Evolutionary conservation across 2,888 invertebrate species (phyloP).

Genomic region (Nemoura dubitans): DNA sequence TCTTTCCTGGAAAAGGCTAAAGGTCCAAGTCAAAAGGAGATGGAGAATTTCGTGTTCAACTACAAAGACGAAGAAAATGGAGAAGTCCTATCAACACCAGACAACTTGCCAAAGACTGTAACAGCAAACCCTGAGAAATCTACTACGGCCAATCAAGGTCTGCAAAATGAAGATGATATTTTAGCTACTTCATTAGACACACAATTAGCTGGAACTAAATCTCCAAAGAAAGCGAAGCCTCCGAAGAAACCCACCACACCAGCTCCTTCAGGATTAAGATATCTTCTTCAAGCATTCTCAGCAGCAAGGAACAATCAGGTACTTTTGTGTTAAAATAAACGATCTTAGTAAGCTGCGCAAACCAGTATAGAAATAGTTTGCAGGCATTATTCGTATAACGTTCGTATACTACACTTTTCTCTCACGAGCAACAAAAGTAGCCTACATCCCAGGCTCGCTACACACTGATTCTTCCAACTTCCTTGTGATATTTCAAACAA

Average conservation of each 20-base stretch:
- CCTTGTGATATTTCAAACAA: too few species aligned
- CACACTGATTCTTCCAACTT: not conserved
- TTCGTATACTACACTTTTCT: not conserved
- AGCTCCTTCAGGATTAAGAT: conserved; percentile 34
- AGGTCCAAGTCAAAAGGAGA: not conserved
- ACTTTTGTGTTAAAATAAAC: not conserved
- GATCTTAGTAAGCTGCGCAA: not conserved
- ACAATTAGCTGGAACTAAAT: not conserved
- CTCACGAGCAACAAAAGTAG: not conserved
- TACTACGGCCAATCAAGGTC: not conserved
- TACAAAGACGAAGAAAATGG: not conserved
- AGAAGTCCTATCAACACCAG: conserved; percentile 7
- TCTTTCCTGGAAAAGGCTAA: conserved; percentile 2
- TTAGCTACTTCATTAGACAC: conserved; percentile 7
- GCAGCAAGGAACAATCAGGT: conserved; percentile 23
- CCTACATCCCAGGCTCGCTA: not conserved
- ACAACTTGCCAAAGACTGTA: conserved; percentile 31
- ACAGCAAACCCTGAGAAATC: conserved; percentile 60
- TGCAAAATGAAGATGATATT: not conserved
- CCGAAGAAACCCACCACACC: conserved; percentile 34
- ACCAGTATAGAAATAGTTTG: not conserved
- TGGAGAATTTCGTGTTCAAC: not conserved
- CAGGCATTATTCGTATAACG: not conserved
- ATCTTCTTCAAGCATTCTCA: conserved; percentile 20
- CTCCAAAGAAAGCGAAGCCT: conserved; percentile 19